phyloP scores from a whole-genome alignment of 2,797 vertebrate species.

The Neosalanx taihuensis region DNA sequence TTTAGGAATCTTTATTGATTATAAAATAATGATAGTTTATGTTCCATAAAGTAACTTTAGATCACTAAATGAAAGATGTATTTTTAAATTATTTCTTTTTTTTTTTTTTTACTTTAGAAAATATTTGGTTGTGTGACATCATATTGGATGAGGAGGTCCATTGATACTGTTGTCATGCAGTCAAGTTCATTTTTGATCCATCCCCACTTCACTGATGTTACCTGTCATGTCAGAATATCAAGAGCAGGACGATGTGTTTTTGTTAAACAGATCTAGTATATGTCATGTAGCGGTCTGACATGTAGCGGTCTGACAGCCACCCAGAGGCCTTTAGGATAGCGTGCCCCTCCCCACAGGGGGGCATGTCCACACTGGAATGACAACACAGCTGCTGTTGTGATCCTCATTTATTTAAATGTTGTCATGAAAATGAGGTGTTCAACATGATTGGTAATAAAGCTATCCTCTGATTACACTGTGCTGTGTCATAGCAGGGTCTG shows the following conservation, averaged over 20 bases:
- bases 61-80: constrained; percentile 69
- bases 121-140: constrained; percentile 52
- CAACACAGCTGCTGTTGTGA: constrained; percentile 37
- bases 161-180: constrained; percentile 53
- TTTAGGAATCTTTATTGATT: constrained; percentile 64
- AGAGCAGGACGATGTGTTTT: constrained; percentile 31
- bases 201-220: background rate
- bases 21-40: constrained; percentile 59
- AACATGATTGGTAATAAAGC: constrained; percentile 67
- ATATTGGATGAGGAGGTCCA: constrained; percentile 46
- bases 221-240: constrained; percentile 18
- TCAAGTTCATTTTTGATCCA: constrained; percentile 14
- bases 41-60: constrained; percentile 59
- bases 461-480: constrained; percentile 25
- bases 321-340: constrained; percentile 49
- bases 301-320: constrained; percentile 24
- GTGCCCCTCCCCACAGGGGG: constrained; percentile 9
- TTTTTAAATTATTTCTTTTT: constrained; percentile 71
- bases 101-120: constrained; percentile 64
- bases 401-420: constrained; percentile 55
- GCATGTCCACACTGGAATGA: constrained; percentile 44
- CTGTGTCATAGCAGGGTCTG: constrained; percentile 18
- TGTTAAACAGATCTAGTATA: background rate
- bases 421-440: constrained; percentile 70
- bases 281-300: constrained; percentile 13